Percentiles rank a stretch among this genome's conserved stretches.
Evolutionary conservation across 2,113 vertebrate genomes (phyloP).

Genomic region (Sander vitreus): DNA sequence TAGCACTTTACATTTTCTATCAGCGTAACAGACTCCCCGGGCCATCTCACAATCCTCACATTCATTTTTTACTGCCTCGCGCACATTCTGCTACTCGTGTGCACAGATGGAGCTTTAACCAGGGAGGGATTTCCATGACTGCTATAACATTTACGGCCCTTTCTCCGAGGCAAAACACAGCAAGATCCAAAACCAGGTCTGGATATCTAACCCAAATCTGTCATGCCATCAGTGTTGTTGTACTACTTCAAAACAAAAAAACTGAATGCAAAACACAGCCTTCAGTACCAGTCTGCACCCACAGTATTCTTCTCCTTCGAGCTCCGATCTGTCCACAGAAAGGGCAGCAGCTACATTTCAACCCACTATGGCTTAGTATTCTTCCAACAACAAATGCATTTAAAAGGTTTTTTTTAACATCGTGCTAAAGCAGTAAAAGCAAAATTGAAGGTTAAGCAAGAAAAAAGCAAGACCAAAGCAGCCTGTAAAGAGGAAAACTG

Average conservation of each 20-base stretch:
- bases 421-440: slow-evolving; percentile 23
- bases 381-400: slow-evolving; percentile 28
- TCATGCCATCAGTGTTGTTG: slow-evolving; percentile 42
- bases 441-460: slow-evolving; percentile 39
- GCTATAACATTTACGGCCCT: slow-evolving; percentile 60
- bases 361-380: not conserved
- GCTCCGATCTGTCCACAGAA: slow-evolving; percentile 24
- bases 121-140: slow-evolving; percentile 59
- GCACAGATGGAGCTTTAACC: slow-evolving; percentile 72
- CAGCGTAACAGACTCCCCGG: slow-evolving; percentile 74
- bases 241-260: slow-evolving; percentile 33
- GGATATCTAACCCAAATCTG: slow-evolving; percentile 65
- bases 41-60: slow-evolving; percentile 65
- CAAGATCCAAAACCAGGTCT: slow-evolving; percentile 64
- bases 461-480: slow-evolving; percentile 24
- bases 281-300: slow-evolving; percentile 2
- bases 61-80: slow-evolving; percentile 68
- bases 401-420: slow-evolving; percentile 22
- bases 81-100: slow-evolving; percentile 46
- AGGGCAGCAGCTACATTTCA: slow-evolving; percentile 34
- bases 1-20: slow-evolving; percentile 81
- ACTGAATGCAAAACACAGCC: slow-evolving; percentile 29
- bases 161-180: slow-evolving; percentile 54
- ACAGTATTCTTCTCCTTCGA: slow-evolving; percentile 6
- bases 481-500: slow-evolving; percentile 34